Evolutionary conservation across 2,888 invertebrate species (phyloP), one percentile per base, ranked within the genome.

Genomic region (Stenoptilia bipunctidactyla): DNA sequence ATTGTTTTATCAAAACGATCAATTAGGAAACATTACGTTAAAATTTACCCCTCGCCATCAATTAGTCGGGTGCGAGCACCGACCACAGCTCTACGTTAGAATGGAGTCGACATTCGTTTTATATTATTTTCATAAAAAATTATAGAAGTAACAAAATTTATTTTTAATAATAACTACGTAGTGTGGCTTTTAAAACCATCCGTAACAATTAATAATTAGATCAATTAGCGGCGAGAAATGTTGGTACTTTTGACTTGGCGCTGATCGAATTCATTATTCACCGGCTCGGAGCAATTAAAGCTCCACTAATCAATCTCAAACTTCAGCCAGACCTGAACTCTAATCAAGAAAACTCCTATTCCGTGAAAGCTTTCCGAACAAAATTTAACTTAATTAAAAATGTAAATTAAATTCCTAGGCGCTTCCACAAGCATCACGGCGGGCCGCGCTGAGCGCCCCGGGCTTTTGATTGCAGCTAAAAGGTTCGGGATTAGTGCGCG

Each of bases 401-500:
- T 83, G 83, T 83, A 83, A 83, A 83, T 83, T 77, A 80, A 82
- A 83, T 83, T 83, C 80, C 77, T 82, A 75, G 80, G 71, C 79
- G 75, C 80, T 75, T 82, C 82, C 82, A 80, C 76, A 80, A 77
- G 77, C 79, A 79, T 74, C 76, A 71, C 73, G 66, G 69, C 74
- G 76, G n/a, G n/a, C 52, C 51, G 55, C 61, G 63, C 67, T 56
- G 55, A 57, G 58, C 61, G 63, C 68, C 68, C 79, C 74, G 69
- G 76, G 82, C 83, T 82, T 83, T 83, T 83, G 83, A 83, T 83
- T 85, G 83, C 84, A 83, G 83, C 84, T 85, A 85, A 85, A 84
- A 84, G 82, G 83, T 80, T 80, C 79, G 82, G 77, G 79, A 80
- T 79, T 83, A 83, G 82, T 82, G 79, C 80, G 82, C 82, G 83